Conservation (phyloP, 2,888 invertebrate species). For the Enchytraeus crypticus region DNA sequence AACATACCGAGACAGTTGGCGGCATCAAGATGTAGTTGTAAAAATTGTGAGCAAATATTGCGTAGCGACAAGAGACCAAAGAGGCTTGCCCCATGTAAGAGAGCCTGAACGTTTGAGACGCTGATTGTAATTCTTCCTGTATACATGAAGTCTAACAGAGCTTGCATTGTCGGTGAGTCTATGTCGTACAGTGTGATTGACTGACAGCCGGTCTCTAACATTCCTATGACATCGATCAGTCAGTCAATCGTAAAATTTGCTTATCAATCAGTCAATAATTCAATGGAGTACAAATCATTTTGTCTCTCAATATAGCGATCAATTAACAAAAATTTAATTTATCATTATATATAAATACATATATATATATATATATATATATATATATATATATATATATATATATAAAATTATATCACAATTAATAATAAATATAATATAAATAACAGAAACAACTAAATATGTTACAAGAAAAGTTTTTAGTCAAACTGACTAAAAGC, state of each 20-base stretch:
- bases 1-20: slow-evolving; percentile 42
- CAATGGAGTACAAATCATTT: neutral
- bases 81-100: slow-evolving; percentile 43
- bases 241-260: no score
- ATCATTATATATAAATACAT: no score
- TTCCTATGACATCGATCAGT: slow-evolving; percentile 16
- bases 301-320: neutral
- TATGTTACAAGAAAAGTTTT: no score
- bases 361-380: no score
- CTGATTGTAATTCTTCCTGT: slow-evolving; percentile 36
- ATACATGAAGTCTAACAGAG: slow-evolving; percentile 44
- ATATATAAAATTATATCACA: no score
- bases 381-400: no score
- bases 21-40: slow-evolving; percentile 41
- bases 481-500: no score
- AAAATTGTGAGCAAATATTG: slow-evolving; percentile 39
- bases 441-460: no score
- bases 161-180: slow-evolving; percentile 38
- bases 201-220: slow-evolving; percentile 40
- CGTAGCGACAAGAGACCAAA: slow-evolving; percentile 37
- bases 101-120: slow-evolving; percentile 41
- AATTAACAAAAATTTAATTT: no score
- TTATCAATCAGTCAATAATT: neutral
- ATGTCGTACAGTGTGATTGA: slow-evolving; percentile 39
- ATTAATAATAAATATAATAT: no score